Evolutionary conservation across 2,888 invertebrate genomes (phyloP).

Genomic region (Chrysina gloriosa): DNA sequence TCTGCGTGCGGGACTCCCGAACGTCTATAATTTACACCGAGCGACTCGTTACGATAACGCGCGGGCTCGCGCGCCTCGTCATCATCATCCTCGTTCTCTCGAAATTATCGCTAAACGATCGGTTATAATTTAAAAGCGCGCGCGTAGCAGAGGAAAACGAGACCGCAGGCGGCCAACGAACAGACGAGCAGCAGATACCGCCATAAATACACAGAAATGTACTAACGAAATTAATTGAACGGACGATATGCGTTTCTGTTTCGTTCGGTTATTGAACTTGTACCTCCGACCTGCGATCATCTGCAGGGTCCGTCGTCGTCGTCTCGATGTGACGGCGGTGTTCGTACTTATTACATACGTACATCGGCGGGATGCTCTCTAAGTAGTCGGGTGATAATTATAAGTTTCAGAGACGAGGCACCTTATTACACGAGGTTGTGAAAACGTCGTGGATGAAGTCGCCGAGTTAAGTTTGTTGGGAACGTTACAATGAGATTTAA

Average conservation of each 20-base stretch:
- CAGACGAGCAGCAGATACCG: slow-evolving; percentile 5
- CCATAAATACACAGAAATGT: slow-evolving; percentile 24
- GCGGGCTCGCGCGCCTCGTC: slow-evolving; percentile 4
- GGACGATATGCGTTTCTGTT: slow-evolving; percentile 34
- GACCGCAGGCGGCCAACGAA: no score
- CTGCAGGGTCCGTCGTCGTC: slow-evolving; percentile 33
- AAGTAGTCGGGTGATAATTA: no score
- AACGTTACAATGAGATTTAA: no score
- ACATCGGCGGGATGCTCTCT: no score
- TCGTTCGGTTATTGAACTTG: slow-evolving; percentile 43
- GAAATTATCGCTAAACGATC: slow-evolving; percentile 33
- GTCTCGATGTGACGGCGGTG: slow-evolving; percentile 3
- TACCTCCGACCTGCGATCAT: slow-evolving; percentile 42
- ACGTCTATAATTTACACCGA: slow-evolving; percentile 30
- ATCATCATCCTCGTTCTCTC: no score
- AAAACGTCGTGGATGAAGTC: no score
- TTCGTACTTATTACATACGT: neutral
- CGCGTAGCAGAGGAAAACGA: slow-evolving; percentile 1
- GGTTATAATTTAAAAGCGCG: slow-evolving; percentile 20
- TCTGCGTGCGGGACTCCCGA: neutral
- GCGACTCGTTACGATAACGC: slow-evolving; percentile 15
- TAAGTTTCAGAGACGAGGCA: no score
- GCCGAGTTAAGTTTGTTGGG: no score
- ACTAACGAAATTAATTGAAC: slow-evolving; percentile 29
- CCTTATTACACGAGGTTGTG: no score